A percentile compares a stretch with the other conserved stretches of the same genome.
Conservation (phyloP, 2,888 invertebrate genomes). For the Linnaemya vulpina region DNA sequence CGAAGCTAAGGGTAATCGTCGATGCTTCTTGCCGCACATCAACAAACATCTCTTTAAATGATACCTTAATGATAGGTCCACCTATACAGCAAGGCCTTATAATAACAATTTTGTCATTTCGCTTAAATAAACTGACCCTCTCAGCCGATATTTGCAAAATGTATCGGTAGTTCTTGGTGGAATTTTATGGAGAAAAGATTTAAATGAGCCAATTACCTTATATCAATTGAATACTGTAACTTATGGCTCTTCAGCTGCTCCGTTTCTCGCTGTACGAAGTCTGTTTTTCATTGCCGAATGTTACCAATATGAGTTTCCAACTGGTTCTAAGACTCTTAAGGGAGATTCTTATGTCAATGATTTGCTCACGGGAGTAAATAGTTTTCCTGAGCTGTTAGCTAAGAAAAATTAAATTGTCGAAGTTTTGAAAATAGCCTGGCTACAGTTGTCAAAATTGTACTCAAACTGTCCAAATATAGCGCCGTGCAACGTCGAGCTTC, state of each 20-base stretch:
- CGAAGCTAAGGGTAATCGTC: conserved; percentile 8
- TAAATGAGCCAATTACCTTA: conserved; percentile 12
- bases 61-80: conserved; percentile 55
- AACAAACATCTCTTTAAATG: conserved; percentile 47
- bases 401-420: too few relatives aligned
- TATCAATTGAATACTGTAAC: conserved; percentile 53
- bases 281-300: too few relatives aligned
- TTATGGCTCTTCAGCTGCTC: conserved; percentile 66
- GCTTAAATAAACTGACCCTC: conserved; percentile 21
- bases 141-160: conserved; percentile 44
- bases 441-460: too few relatives aligned
- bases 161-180: conserved; percentile 58
- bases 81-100: conserved; percentile 54
- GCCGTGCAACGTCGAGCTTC: too few relatives aligned
- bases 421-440: too few relatives aligned
- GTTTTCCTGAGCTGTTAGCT: too few relatives aligned
- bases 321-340: too few relatives aligned
- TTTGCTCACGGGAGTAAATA: too few relatives aligned
- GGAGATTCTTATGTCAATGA: too few relatives aligned
- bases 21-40: conserved; percentile 11
- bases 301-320: too few relatives aligned
- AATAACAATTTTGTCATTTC: conserved; percentile 15
- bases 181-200: conserved; percentile 40
- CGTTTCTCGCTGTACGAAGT: conserved; percentile 48
- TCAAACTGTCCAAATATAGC: too few relatives aligned